phyloP scores from a whole-genome alignment of 2,113 vertebrate species.

The Emydura subglobosa region DNA sequence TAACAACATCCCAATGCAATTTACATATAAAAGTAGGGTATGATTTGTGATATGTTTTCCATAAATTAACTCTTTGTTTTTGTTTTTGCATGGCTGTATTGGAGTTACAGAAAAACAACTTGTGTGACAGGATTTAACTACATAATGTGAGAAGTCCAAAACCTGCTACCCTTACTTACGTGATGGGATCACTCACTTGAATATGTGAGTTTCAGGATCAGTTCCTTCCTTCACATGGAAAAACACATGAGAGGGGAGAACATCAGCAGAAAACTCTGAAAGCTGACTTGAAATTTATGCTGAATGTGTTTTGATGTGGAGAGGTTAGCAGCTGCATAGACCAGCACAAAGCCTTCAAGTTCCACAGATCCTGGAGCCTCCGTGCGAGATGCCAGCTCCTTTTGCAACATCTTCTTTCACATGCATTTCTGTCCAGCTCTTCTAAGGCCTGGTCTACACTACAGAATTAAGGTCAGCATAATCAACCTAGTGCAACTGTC shows the following conservation, averaged over 20 bases:
- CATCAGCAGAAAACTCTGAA: neutral
- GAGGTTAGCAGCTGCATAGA: neutral
- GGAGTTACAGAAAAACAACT: constrained; percentile 1
- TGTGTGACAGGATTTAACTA: neutral
- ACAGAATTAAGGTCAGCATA: neutral
- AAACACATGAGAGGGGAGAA: neutral
- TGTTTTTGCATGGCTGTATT: neutral
- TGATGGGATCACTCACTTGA: neutral
- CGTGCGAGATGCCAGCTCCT: neutral
- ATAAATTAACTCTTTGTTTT: neutral
- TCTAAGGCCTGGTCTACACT: fast-evolving
- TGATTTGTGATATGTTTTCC: neutral
- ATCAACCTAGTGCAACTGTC: neutral
- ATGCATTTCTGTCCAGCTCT: neutral
- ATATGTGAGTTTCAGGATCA: neutral
- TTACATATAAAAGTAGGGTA: constrained; percentile 5
- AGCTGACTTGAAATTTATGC: neutral
- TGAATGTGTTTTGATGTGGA: neutral
- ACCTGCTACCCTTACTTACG: neutral
- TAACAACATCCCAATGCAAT: neutral
- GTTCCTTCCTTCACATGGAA: neutral
- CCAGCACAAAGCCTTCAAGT: neutral
- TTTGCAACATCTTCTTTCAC: neutral
- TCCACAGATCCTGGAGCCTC: neutral
- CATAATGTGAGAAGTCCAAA: neutral